Base-by-base conservation (phyloP, 2,113 vertebrate species). In the human (Homo sapiens) region DNA sequence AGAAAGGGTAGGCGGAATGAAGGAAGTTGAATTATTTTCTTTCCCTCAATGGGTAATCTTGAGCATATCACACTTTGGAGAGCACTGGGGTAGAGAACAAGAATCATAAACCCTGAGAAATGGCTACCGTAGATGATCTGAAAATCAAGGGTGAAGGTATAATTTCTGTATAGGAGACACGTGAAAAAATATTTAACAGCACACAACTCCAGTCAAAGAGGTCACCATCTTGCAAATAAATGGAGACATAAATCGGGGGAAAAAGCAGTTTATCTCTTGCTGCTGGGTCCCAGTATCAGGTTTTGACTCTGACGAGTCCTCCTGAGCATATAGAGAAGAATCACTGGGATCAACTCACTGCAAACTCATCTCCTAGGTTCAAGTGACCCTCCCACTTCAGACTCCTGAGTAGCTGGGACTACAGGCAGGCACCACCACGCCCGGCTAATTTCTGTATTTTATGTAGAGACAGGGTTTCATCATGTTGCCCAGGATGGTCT, bases 1-100 rank as follows among this genome's bases (percentile, higher is more conserved):
- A 85, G 22, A 20, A 64, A 89, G 79, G 48, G 9, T 50, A 35
- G 76, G 8, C 3, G 27, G 40, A 66, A 73, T 27, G 13, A 55
- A 78, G 25, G 3, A 93, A 92, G n/a, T 2, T n/a, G 78, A 75
- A 70, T 75, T 78, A 59, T 76, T 94, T 94, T 86, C 43, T 96
- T 90, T 81, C 25, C n/a, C 52, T 81, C 35, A 89, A 1, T 35
- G 14, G 6, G 12, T 85, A 59, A 73, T 57, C 38, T 40, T 84
- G 48, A 82, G 45, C 88, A 96, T 64, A 91, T 75, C 75, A 84
- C 43, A 86, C 17, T 43, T 43, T 85, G 80, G 81, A 93, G 18
- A 86, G 27, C 8, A 96, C 13, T 79, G 32, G 59, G n/a, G 55
- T 76, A 75, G 43, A 75, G 40, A 76, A 81, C 18, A 92, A 94